Base-by-base conservation (phyloP, 2,113 vertebrate genomes). In the Pyxicephalus adspersus region DNA sequence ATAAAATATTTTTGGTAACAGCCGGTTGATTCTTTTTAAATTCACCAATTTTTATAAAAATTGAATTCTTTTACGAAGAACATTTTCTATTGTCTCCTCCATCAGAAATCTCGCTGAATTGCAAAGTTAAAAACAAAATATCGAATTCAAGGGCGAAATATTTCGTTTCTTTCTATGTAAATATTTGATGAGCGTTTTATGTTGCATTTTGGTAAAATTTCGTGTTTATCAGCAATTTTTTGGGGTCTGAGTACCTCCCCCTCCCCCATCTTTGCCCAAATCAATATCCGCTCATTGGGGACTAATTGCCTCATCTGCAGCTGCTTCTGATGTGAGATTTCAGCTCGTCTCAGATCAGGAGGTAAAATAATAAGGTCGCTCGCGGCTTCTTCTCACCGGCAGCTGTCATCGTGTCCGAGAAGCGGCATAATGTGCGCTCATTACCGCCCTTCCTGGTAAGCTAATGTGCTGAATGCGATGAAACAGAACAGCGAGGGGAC, bases 291-390 rank as follows among this genome's bases (percentile, higher is more conserved):
- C 26, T 45, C 26, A 0, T 5, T 13, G 26, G 63, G 26, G 18
- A 63, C 9, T 66, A 57, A 77, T 55, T 54, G 55, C 25, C 25
- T 23, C 34, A 15, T 50, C 52, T 51, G 58, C 1, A 3, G 20
- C 38, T 52, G 26, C 22, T 76, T 64, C 38, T 77, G 75, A 64
- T 38, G 34, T 52, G 22, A 77, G 65, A 77, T 29, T 28, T 17
- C 8, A 64, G 16, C 29, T 6, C 4, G 22, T 51, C 26, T 65
- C 51, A 5, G 22, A 77, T 55, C 26, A 25, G 28, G 64, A 18
- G 76, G 63, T 51, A 38, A 66, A 67, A 77, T 77, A 77, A 77
- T 66, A 57, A 77, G 76, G 61, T 45, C 75, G 52, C 75, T 77
- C 5, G 75, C 31, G 75, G 61, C n/a, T 54, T 26, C 38, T 64